Evolutionary conservation across 2,113 vertebrate genomes (phyloP).

Genomic region (Xenopus laevis): DNA sequence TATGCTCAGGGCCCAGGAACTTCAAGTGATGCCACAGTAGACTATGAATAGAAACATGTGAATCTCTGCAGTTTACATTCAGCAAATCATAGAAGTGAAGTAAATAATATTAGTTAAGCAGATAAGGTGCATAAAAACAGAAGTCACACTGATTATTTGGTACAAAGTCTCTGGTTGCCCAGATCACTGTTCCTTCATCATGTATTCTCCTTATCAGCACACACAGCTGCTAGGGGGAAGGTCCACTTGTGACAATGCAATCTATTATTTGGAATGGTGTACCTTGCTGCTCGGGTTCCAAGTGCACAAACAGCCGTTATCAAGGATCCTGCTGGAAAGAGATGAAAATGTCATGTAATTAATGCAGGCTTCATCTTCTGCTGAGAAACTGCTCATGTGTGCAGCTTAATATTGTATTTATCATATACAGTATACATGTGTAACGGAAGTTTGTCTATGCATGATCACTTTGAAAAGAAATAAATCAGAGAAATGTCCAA

Average conservation of each 20-base stretch:
- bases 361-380: not conserved
- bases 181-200: constrained; percentile 6
- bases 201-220: constrained; percentile 32
- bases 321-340: not conserved
- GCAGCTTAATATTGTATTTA: too few species aligned
- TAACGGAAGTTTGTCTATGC: too few species aligned
- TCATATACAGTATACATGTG: too few species aligned
- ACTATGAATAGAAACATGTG: too few species aligned
- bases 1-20: too few species aligned
- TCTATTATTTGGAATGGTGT: constrained; percentile 35
- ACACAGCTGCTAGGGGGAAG: constrained; percentile 37
- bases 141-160: constrained; percentile 27
- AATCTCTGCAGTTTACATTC: not conserved
- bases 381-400: not conserved
- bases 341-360: not conserved
- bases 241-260: constrained; percentile 28
- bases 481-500: too few species aligned
- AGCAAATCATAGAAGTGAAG: too few species aligned
- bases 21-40: too few species aligned
- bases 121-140: too few species aligned
- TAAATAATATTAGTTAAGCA: too few species aligned
- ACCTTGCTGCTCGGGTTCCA: not conserved
- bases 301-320: constrained; percentile 8
- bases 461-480: too few species aligned
- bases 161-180: constrained; percentile 18